Conservation (phyloP, 2,797 vertebrate species). For the Limosa lapponica region DNA sequence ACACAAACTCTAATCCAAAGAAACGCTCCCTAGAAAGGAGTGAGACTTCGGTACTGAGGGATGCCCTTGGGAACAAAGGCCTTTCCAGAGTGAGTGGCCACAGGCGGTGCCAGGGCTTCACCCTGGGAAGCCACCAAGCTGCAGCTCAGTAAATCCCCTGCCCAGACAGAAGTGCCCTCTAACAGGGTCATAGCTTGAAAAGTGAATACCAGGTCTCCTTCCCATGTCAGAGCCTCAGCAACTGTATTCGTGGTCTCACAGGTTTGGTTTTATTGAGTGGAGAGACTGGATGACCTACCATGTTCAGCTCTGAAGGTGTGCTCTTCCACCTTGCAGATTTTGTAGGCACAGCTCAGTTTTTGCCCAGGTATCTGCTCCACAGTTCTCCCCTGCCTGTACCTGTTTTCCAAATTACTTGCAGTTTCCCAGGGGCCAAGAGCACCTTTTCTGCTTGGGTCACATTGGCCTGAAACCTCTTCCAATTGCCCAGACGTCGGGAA, state of each 20-base stretch:
- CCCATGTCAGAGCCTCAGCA: not conserved
- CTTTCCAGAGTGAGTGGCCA: not conserved
- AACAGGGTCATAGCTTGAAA: not conserved
- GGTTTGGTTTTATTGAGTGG: not conserved
- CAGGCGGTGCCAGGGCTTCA: not conserved
- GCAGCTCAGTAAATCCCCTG: not conserved
- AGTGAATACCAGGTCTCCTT: not conserved
- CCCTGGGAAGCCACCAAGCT: not conserved
- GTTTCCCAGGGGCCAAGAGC: not conserved
- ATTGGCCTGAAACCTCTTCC: not conserved
- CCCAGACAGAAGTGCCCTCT: not conserved
- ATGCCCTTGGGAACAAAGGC: not conserved
- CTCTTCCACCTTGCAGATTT: not conserved
- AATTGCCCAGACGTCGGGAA: not conserved
- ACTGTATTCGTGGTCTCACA: not conserved
- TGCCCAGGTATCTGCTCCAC: not conserved
- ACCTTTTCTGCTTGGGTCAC: not conserved
- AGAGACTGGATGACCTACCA: not conserved
- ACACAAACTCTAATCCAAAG: conserved; percentile 36
- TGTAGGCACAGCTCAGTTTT: not conserved
- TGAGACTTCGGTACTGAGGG: not conserved
- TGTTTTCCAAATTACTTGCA: not conserved
- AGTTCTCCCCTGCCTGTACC: not conserved
- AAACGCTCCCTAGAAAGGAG: not conserved
- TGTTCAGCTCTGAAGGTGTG: not conserved